Conservation (phyloP, 1,140 invertebrate genomes). For the Listronotus bonariensis region DNA sequence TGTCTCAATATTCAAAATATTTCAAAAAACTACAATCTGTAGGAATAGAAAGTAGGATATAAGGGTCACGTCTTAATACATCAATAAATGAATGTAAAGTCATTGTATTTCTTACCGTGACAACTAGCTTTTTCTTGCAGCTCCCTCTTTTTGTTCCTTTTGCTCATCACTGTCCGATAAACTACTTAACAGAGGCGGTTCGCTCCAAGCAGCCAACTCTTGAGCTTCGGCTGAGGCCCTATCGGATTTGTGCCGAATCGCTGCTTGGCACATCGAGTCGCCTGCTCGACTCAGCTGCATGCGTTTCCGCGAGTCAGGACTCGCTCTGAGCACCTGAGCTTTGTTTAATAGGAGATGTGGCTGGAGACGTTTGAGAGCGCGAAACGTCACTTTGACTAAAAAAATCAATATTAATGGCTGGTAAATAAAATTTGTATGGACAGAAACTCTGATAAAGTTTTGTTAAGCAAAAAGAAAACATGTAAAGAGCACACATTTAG, state of each 20-base stretch:
- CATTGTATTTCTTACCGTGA: conserved; percentile 13
- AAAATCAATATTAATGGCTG: not conserved
- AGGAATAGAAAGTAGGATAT: too few species aligned
- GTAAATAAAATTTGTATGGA: too few species aligned
- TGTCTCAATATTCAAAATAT: too few species aligned
- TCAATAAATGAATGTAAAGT: too few species aligned
- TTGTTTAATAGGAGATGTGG: conserved; percentile 27
- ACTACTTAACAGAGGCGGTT: conserved; percentile 46
- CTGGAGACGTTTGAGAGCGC: conserved; percentile 32
- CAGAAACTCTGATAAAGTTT: too few species aligned
- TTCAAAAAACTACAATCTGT: too few species aligned
- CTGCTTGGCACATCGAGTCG: conserved; percentile 54
- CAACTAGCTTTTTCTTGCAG: conserved; percentile 22
- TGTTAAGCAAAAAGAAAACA: too few species aligned
- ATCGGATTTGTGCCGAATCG: conserved; percentile 57
- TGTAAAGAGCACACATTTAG: too few species aligned
- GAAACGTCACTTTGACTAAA: conserved; percentile 30
- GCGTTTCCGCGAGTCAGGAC: conserved; percentile 36
- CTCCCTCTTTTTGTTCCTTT: conserved; percentile 3
- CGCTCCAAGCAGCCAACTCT: conserved; percentile 43
- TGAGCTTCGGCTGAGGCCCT: conserved; percentile 55
- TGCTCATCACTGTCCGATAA: conserved; percentile 50
- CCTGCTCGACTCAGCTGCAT: not conserved
- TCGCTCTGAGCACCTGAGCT: conserved; percentile 13
- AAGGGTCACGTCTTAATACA: too few species aligned